These are phyloP conservation scores for Ptychoptera contaminata DNA, from an alignment of 2,888 invertebrate species.

Conservation along the genomic window DNA sequence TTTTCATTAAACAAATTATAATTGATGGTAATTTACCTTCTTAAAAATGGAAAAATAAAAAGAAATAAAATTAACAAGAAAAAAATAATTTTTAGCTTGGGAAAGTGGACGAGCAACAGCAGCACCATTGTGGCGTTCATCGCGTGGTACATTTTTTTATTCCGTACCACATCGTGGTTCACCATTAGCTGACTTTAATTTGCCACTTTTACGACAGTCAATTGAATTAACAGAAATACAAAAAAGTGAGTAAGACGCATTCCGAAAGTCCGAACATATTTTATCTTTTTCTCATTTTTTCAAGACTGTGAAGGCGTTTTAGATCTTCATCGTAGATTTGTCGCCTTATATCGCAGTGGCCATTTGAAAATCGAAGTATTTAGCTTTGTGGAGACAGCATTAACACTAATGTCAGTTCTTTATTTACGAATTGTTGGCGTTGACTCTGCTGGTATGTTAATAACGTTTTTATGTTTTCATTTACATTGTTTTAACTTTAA, in stretches of 20 bases:
- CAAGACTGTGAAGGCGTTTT: conserved; percentile 54
- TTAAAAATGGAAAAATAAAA: too few relatives aligned
- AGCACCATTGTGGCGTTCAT: conserved; percentile 36
- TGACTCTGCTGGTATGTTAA: conserved; percentile 61
- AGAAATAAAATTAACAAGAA: too few relatives aligned
- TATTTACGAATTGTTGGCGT: conserved; percentile 60
- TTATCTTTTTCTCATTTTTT: neutral
- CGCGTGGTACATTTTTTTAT: conserved; percentile 61
- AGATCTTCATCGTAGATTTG: conserved; percentile 46
- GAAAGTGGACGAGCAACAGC: conserved; percentile 32
- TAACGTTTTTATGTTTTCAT: too few relatives aligned
- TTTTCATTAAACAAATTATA: conserved; percentile 72
- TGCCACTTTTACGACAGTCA: conserved; percentile 58
- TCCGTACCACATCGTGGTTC: conserved; percentile 80
- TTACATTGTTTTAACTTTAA: too few relatives aligned
- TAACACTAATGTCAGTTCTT: conserved; percentile 58
- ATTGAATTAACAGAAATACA: conserved; percentile 63
- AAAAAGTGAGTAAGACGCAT: conserved; percentile 40
- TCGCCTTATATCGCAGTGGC: conserved; percentile 35
- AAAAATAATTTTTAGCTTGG: conserved; percentile 22
- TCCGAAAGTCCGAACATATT: neutral
- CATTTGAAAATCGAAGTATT: conserved; percentile 40
- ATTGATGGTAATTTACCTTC: conserved; percentile 32
- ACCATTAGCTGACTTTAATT: conserved; percentile 54
- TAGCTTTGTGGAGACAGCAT: conserved; percentile 62